Percentiles rank a stretch among this genome's conserved stretches.
Conservation (phyloP, 1,140 invertebrate species). For the Panonychus citri region DNA sequence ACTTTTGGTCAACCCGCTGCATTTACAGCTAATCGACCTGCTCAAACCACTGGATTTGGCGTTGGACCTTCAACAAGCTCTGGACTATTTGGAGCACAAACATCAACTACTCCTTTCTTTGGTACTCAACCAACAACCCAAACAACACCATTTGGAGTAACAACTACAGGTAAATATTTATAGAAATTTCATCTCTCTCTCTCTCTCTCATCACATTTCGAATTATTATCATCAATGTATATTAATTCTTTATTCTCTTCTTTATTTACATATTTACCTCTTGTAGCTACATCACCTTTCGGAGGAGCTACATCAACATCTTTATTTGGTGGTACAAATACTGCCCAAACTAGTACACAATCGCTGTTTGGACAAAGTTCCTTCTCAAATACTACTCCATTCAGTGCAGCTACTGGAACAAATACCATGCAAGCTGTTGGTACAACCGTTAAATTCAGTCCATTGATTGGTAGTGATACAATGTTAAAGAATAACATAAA, state of each 20-base stretch:
- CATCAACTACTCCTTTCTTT: slow-evolving; percentile 23
- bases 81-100: not conserved
- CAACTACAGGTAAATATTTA: not conserved
- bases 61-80: not conserved
- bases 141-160: not conserved
- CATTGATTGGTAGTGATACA: slow-evolving; percentile 63
- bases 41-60: too few species aligned
- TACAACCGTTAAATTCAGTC: slow-evolving; percentile 60
- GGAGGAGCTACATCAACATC: not conserved
- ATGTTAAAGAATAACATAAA: slow-evolving; percentile 63
- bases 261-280: not conserved
- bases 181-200: not conserved
- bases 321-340: not conserved
- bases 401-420: not conserved
- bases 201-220: not conserved
- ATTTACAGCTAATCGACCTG: too few species aligned
- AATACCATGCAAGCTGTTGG: slow-evolving; percentile 26
- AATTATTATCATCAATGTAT: too few species aligned
- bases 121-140: slow-evolving; percentile 24
- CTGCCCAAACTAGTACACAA: not conserved
- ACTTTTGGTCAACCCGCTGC: too few species aligned
- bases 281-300: not conserved
- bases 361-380: not conserved
- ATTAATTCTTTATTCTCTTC: not conserved
- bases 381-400: not conserved